Evolutionary conservation across 2,113 vertebrate species (phyloP).

Genomic region (Synchiropus splendidus): DNA sequence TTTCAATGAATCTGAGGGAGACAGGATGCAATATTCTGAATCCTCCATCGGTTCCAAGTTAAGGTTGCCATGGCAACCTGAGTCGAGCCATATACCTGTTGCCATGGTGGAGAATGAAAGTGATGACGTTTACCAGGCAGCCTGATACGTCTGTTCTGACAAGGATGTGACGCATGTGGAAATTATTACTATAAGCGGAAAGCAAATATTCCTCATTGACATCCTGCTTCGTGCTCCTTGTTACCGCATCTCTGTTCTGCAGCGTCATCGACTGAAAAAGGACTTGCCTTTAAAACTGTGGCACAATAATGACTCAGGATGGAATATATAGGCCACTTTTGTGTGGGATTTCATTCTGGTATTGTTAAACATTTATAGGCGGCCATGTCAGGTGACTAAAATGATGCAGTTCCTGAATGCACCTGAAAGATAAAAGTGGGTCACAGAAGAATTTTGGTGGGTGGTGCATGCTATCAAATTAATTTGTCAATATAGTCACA

Average conservation of each 20-base stretch:
- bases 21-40: constrained; percentile 32
- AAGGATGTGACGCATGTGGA: constrained; percentile 17
- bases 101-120: constrained; percentile 57
- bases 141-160: constrained; percentile 36
- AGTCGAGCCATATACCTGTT: constrained; percentile 58
- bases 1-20: constrained; percentile 14
- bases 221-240: constrained; percentile 1
- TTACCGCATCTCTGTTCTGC: neutral
- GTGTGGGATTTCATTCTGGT: neutral
- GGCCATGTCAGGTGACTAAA: no score
- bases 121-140: constrained; percentile 47
- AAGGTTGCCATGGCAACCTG: constrained; percentile 65
- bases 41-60: constrained; percentile 47
- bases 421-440: no score
- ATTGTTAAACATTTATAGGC: no score
- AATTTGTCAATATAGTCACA: no score
- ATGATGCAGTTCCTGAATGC: no score
- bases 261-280: no score
- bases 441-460: no score
- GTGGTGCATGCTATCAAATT: no score
- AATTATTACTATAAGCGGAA: constrained; percentile 25
- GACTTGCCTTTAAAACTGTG: no score
- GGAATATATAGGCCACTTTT: constrained; percentile 2
- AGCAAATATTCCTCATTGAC: constrained; percentile 5
- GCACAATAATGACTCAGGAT: no score